These are phyloP conservation scores for Penaeus vannamei DNA, from an alignment of 1,140 invertebrate species.

Conservation along the genomic window DNA sequence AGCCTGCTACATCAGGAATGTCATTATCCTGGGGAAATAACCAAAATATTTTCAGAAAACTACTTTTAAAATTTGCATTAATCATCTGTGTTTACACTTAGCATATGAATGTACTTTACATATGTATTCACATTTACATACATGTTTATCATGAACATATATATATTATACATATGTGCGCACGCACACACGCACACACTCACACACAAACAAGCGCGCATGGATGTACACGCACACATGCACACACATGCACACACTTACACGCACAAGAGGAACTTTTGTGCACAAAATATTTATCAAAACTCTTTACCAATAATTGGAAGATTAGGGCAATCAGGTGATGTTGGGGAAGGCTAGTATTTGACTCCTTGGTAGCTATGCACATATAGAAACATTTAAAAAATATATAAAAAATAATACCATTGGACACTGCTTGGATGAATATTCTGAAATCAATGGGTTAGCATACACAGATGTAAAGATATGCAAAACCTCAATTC, in stretches of 20 bases:
- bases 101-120: background rate
- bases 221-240: constrained; percentile 4
- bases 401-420: too few relatives aligned
- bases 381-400: too few relatives aligned
- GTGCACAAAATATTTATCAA: background rate
- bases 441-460: too few relatives aligned
- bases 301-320: background rate
- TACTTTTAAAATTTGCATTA: constrained; percentile 40
- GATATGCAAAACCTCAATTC: too few relatives aligned
- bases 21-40: constrained; percentile 78
- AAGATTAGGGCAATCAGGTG: background rate
- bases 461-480: too few relatives aligned
- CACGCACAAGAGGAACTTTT: constrained; percentile 1
- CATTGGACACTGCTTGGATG: too few relatives aligned
- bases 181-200: too few relatives aligned
- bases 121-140: background rate
- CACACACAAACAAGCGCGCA: background rate
- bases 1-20: constrained; percentile 82
- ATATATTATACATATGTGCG: too few relatives aligned
- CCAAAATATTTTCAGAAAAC: background rate
- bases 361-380: background rate
- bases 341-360: background rate
- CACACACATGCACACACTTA: constrained; percentile 14
- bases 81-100: background rate
- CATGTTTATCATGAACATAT: background rate